Evolutionary conservation across 2,888 invertebrate genomes (phyloP).

Genomic region (Schizotus pectinicornis): DNA sequence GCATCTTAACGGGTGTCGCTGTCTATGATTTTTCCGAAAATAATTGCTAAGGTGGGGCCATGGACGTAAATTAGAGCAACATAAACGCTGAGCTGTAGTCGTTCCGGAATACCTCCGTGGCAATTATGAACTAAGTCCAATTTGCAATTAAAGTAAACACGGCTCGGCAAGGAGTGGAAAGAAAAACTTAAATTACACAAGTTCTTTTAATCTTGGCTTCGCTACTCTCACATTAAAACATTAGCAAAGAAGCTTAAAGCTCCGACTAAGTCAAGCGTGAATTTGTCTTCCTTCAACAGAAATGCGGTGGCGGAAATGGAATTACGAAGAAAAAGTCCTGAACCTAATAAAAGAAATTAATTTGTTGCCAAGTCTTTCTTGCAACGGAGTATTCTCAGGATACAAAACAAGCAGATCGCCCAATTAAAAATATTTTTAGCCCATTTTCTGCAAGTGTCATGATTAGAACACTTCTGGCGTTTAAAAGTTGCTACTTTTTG

Average conservation of each 20-base stretch:
- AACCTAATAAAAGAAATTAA: neutral
- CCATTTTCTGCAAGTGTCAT: too few relatives aligned
- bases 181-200: conserved; percentile 41
- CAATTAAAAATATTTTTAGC: too few relatives aligned
- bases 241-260: conserved; percentile 41
- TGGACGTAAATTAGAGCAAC: neutral
- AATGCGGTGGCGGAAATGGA: conserved; percentile 32
- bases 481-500: too few relatives aligned
- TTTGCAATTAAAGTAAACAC: conserved; percentile 29
- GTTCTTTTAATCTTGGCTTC: conserved; percentile 40
- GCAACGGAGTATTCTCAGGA: too few relatives aligned
- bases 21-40: too few relatives aligned
- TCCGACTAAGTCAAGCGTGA: conserved; percentile 41
- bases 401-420: too few relatives aligned
- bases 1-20: neutral
- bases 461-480: too few relatives aligned
- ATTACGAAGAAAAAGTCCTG: conserved; percentile 30
- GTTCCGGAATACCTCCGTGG: neutral
- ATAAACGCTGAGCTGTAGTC: neutral
- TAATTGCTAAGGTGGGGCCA: too few relatives aligned
- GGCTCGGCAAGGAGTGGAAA: conserved; percentile 19
- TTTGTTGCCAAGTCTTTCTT: neutral
- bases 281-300: conserved; percentile 38
- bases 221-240: conserved; percentile 44
- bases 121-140: conserved; percentile 21